Conservation (phyloP, 2,888 invertebrate genomes). For the Ypsolopha sequella region DNA sequence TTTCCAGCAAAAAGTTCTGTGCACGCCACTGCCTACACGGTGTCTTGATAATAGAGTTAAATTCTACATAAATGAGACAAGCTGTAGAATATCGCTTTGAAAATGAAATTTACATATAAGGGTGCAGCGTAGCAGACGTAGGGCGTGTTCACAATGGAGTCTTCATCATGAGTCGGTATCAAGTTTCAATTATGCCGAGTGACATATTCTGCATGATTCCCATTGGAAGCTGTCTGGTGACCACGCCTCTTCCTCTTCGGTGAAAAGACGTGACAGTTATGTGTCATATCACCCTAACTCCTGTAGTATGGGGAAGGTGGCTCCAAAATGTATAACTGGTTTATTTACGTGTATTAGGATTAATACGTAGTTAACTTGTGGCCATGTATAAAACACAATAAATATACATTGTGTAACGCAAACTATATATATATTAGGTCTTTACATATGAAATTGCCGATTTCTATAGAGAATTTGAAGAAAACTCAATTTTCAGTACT, state of each 20-base stretch:
- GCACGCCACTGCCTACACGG: too few relatives aligned
- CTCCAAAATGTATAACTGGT: background rate
- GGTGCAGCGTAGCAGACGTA: background rate
- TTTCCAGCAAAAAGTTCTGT: too few relatives aligned
- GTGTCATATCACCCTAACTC: slow-evolving; percentile 28
- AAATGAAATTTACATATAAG: background rate
- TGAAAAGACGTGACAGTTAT: slow-evolving; percentile 44
- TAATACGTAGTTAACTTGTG: background rate
- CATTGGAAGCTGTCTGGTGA: slow-evolving; percentile 47
- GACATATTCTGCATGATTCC: slow-evolving; percentile 29
- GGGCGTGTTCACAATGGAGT: background rate
- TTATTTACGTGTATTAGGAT: background rate
- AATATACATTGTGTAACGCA: too few relatives aligned
- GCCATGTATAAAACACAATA: background rate
- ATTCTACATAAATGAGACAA: too few relatives aligned
- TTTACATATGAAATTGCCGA: too few relatives aligned
- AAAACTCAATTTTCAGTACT: too few relatives aligned
- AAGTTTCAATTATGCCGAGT: slow-evolving; percentile 36
- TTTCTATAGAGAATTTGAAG: too few relatives aligned
- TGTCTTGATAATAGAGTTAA: too few relatives aligned
- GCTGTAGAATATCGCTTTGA: too few relatives aligned
- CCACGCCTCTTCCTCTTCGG: slow-evolving; percentile 60
- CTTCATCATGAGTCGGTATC: slow-evolving; percentile 20
- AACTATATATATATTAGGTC: too few relatives aligned
- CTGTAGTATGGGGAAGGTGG: slow-evolving; percentile 6